Evolutionary conservation across 2,797 vertebrate genomes (phyloP).

Genomic region (Syncerus caffer): DNA sequence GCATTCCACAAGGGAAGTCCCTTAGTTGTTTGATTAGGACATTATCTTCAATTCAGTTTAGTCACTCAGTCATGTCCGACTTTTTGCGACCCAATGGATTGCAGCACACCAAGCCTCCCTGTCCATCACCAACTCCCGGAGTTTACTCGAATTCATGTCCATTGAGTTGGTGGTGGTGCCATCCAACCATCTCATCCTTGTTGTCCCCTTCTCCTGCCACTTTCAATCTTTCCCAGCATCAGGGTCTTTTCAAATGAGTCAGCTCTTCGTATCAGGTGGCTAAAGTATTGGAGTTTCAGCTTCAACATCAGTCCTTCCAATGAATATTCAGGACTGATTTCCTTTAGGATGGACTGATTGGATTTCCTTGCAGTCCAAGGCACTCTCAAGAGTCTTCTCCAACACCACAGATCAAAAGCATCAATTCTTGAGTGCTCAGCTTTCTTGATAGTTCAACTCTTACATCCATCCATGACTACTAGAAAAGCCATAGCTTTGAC

Average conservation of each 20-base stretch:
- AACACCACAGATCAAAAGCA: neutral
- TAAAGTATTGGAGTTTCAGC: neutral
- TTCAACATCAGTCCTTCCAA: neutral
- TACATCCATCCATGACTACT: neutral
- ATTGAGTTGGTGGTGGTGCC: neutral
- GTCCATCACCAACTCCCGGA: neutral
- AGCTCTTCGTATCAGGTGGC: neutral
- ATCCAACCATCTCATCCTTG: neutral
- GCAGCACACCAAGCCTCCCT: neutral
- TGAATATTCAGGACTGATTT: neutral
- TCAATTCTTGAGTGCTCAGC: neutral
- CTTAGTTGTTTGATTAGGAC: neutral
- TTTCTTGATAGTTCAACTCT: neutral
- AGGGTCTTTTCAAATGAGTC: neutral
- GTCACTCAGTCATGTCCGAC: rapidly evolving
- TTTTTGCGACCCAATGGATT: neutral
- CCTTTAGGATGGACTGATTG: neutral
- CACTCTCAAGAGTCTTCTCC: neutral
- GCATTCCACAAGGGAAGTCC: neutral
- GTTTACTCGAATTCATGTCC: neutral
- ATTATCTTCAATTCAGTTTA: neutral
- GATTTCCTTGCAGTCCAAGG: neutral
- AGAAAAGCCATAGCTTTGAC: neutral
- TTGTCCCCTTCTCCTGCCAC: neutral
- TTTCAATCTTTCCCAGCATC: neutral